phyloP scores from a whole-genome alignment of 2,113 vertebrate genomes.

The Brevimyrus niger region DNA sequence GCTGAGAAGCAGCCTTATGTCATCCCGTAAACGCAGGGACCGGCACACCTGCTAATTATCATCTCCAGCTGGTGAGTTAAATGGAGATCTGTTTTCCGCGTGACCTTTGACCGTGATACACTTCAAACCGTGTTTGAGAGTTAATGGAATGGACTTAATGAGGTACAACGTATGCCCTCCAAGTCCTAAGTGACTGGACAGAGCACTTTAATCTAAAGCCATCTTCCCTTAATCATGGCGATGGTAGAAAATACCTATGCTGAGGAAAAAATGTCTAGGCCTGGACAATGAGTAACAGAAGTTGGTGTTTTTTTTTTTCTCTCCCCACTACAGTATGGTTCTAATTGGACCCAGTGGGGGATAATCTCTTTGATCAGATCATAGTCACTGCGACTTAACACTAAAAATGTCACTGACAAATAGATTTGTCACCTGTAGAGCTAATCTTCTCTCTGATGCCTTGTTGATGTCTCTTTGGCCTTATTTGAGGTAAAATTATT shows the following conservation, averaged over 20 bases:
- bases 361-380: slow-evolving; percentile 93
- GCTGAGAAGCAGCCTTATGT: slow-evolving; percentile 28
- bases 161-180: slow-evolving; percentile 69
- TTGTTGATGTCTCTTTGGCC: slow-evolving; percentile 83
- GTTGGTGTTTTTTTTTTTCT: slow-evolving; percentile 69
- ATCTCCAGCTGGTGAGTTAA: slow-evolving; percentile 71
- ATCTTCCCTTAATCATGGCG: slow-evolving; percentile 84
- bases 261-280: slow-evolving; percentile 75
- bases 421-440: slow-evolving; percentile 98
- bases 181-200: slow-evolving; percentile 65
- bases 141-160: slow-evolving; percentile 63
- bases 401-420: slow-evolving; percentile 97
- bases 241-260: slow-evolving; percentile 78
- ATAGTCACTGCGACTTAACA: slow-evolving; percentile 93
- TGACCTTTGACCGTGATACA: slow-evolving; percentile 64
- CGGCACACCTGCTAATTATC: slow-evolving; percentile 70
- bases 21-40: slow-evolving; percentile 49
- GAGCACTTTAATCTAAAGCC: slow-evolving; percentile 76
- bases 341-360: slow-evolving; percentile 99
- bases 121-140: slow-evolving; percentile 64
- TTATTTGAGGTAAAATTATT: slow-evolving; percentile 90
- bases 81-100: slow-evolving; percentile 69
- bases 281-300: slow-evolving; percentile 91
- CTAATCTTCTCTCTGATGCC: slow-evolving; percentile 84
- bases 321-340: slow-evolving; percentile 72